Base-by-base conservation (phyloP, 2,113 vertebrate genomes). In the Sprattus sprattus region DNA sequence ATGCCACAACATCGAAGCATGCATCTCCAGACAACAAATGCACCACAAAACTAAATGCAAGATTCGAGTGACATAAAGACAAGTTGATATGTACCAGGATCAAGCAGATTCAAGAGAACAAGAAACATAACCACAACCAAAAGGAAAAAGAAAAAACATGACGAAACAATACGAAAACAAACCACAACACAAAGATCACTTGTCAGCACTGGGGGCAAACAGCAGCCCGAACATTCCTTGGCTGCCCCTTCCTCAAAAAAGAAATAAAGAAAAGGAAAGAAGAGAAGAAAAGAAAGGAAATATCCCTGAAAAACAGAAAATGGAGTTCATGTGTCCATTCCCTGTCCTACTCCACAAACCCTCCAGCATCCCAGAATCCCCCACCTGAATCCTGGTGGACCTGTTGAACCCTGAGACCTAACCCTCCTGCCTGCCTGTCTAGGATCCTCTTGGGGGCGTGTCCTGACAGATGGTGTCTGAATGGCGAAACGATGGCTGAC, bases 211-310 rank as follows among this genome's bases (percentile, higher is more conserved):
- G 88, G 90, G 90, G 89, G 90, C 93, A 89, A 94, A 92, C 88
- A 93, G 94, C 94, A 96, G 95, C 94, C 92, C 92, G 92, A 90
- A 92, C 92, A 94, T 89, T 92, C 92, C 92, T 93, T 92, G 91
- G 85, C 89, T 83, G 85, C 88, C 89, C 86, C 88, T 88, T 92
- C 88, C 90, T 92, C 92, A 86, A 90, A 88, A 85, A 83, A 85
- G 25, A 32, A 32, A 13, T 3, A 20, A 64, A n/a, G 57, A 64
- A 64, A 25, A 64, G 22, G 2, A 2, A 8, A 28, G 64, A 71
- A 10, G 64, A 32, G 15, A 71, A 71, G 10, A 71, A 71, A 22
- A 60, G 18, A 0, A n/a, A 60, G 22, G 18, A 60, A 60, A 60
- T 60, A 22, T 4, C 18, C 10, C 64, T 15, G 11, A 71, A 71